Evolutionary conservation across 2,888 invertebrate genomes (phyloP).

Genomic region (Argyresthia albistria): DNA sequence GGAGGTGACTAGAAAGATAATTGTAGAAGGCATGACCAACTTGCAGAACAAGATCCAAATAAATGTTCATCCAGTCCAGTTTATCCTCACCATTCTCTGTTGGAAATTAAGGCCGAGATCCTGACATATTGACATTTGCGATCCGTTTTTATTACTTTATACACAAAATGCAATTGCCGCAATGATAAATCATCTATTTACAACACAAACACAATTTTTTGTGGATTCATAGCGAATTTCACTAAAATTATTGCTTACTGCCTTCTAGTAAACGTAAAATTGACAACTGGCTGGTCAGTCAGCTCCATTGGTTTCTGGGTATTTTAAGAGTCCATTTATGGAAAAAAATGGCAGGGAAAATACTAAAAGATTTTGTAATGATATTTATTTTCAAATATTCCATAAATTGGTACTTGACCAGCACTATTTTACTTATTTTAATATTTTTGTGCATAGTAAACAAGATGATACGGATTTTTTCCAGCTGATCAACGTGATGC

Average conservation of each 20-base stretch:
- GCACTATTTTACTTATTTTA: no score
- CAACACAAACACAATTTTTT: neutral
- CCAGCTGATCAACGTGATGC: no score
- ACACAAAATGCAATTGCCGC: neutral
- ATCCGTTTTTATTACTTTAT: slow-evolving; percentile 35
- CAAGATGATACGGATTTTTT: no score
- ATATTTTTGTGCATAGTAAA: no score
- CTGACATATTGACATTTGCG: slow-evolving; percentile 74
- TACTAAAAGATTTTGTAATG: no score
- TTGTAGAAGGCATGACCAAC: neutral
- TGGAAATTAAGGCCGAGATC: slow-evolving; percentile 73
- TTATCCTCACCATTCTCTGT: slow-evolving; percentile 63
- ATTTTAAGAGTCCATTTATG: no score
- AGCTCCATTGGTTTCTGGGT: neutral
- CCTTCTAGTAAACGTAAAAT: neutral
- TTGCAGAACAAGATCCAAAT: neutral
- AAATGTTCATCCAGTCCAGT: neutral
- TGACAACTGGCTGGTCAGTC: neutral
- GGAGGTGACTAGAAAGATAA: neutral
- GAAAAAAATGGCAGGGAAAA: no score
- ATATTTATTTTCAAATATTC: no score
- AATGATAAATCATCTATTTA: neutral
- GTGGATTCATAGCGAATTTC: neutral
- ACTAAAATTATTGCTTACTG: neutral
- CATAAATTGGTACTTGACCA: no score